Evolutionary conservation across 2,888 invertebrate species (phyloP), one percentile per base, ranked within the genome.

Genomic region (Leptinotarsa peninsularis): DNA sequence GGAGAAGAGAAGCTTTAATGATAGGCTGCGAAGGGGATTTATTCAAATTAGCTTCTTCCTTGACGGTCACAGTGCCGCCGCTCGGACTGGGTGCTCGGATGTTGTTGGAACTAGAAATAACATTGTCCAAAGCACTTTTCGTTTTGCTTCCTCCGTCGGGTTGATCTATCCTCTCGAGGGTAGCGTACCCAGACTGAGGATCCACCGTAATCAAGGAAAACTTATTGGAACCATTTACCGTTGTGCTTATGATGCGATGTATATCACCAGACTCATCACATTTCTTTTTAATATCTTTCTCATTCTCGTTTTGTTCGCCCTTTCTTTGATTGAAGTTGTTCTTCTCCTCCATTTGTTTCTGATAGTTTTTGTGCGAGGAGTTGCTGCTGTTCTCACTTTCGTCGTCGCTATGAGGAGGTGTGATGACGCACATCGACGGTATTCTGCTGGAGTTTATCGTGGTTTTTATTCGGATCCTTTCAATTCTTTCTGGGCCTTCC

Each of bases 401-500:
- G 84, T 96, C 96, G 82, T 96, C 96, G 79, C 96, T 96, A 77
- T 94, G 94, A 0, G 94, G 93, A 4, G 96, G 96, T 18, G 96
- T 96, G 69, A 96, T 96, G 3, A 96, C 95, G 88, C 96, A 97
- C 94, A 97, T 95, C 5, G 96, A 96, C 1, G 97, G 97, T 85
- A 97, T 97, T 81, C 96, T 91, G 82, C 95, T 95, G 71, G 95
- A 94, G 84, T 94, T 95, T 63, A 97, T 95, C 2, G 94, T 94
- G 0, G 96, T 97, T 89, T 96, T 97, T 63, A 93, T 93, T 77
- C 95, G 90, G 79, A 96, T 94, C 81, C 96, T 90, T 88, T 96
- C 96, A 83, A 95, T 94, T 84, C 96, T 91, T 85, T 96, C 96
- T 43, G 95, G 93, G n/a, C 95, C 95, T 89, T 96, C 96, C 81